Percentiles rank a stretch among this genome's conserved stretches.
phyloP scores from a whole-genome alignment of 2,888 invertebrate genomes.

The Nycteola revayana region DNA sequence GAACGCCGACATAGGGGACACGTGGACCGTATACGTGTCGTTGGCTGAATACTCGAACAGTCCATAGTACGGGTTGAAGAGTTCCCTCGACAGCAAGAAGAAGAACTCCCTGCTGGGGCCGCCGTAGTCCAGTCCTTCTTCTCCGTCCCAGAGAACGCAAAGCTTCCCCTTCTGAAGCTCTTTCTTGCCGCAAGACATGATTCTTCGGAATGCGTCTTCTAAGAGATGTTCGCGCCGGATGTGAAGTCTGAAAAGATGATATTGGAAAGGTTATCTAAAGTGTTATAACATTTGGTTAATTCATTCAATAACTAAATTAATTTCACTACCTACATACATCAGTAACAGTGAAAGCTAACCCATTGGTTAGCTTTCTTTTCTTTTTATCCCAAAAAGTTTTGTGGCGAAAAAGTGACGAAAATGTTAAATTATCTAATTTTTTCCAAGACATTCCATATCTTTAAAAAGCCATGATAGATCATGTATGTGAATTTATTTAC shows the following conservation, averaged over 20 bases:
- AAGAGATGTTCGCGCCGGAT: conserved; percentile 95
- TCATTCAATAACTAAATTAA: too few relatives aligned
- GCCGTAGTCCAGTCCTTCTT: conserved; percentile 98
- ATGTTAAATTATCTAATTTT: too few relatives aligned
- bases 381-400: too few relatives aligned
- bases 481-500: too few relatives aligned
- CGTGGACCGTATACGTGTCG: conserved; percentile 98
- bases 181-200: conserved; percentile 97
- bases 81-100: conserved; percentile 97
- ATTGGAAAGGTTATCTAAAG: too few relatives aligned
- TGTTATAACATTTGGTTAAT: too few relatives aligned
- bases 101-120: conserved; percentile 99
- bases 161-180: conserved; percentile 97
- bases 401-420: too few relatives aligned
- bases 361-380: too few relatives aligned
- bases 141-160: conserved; percentile 96
- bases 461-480: too few relatives aligned
- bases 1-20: conserved; percentile 97
- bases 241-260: conserved; percentile 87
- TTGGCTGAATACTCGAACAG: conserved; percentile 99
- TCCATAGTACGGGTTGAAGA: conserved; percentile 99
- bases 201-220: conserved; percentile 97
- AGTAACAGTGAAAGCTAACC: too few relatives aligned
- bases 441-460: too few relatives aligned
- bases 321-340: too few relatives aligned